Percentiles rank a stretch among this genome's conserved stretches.
Conservation (phyloP, 2,797 vertebrate genomes). For the Pseudocheirus occidentalis region DNA sequence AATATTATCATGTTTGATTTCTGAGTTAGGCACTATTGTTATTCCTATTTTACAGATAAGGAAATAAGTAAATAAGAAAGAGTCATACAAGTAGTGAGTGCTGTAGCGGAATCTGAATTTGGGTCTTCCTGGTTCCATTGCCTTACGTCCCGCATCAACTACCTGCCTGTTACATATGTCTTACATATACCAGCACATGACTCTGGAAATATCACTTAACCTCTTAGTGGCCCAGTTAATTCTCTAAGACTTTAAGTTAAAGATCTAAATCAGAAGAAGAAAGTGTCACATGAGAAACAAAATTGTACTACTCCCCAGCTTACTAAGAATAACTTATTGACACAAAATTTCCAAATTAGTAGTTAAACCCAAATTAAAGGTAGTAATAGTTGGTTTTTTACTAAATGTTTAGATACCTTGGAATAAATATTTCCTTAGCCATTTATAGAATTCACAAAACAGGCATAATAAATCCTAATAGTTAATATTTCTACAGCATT, state of each 20-base stretch:
- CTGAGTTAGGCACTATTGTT: not conserved
- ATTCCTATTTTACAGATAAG: not conserved
- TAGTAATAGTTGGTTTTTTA: conserved; percentile 40
- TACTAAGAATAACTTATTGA: conserved; percentile 56
- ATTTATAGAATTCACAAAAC: not conserved
- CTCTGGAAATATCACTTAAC: not conserved
- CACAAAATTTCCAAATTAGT: conserved; percentile 66
- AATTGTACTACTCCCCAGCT: conserved; percentile 20
- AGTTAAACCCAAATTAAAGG: conserved; percentile 71
- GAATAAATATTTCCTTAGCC: conserved; percentile 44
- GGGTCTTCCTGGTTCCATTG: not conserved
- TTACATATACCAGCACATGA: not conserved
- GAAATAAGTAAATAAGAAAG: not conserved
- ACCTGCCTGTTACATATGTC: not conserved
- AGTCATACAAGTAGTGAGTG: not conserved
- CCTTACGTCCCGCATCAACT: too few relatives aligned
- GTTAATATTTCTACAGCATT: not conserved
- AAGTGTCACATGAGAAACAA: not conserved
- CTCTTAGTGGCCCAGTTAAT: not conserved
- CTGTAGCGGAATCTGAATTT: not conserved
- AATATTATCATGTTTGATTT: not conserved
- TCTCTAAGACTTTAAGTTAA: not conserved
- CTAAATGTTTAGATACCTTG: not conserved
- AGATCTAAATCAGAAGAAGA: not conserved
- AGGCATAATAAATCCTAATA: not conserved